Evolutionary conservation across 2,113 vertebrate species (phyloP), one percentile per base, ranked within the genome.

Genomic region (Cheilinus undulatus): DNA sequence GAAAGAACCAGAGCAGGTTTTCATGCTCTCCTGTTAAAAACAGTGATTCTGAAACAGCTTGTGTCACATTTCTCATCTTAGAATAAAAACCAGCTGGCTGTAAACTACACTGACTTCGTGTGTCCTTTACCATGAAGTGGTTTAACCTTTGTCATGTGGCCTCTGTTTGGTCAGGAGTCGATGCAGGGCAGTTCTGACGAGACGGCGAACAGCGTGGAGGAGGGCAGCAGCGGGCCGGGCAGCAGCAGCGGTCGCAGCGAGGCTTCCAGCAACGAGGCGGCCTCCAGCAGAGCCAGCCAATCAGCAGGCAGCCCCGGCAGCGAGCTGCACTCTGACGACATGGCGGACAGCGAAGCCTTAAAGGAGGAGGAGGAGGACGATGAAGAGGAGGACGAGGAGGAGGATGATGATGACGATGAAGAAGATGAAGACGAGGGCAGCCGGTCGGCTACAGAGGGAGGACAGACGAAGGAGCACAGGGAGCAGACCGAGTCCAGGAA

Each of bases 171-270:
- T 8, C 65, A 99, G 98, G 98, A 99, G 86, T 99, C 98, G 34
- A 96, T 99, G 96, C 98, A 99, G 88, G 98, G 97, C 85, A 99
- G 98, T 92, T 99, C 98, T 0, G 98, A 99, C 12, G 98, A 99
- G 91, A 99, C 98, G 27, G 97, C 96, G 11, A 99, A 99, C 89
- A 99, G 98, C 12, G 97, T 96, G n/a, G 98, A 99, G 90, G 98
- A 99, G 73, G 97, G 96, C 86, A 99, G 97, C 87, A 99, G 97
- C 5, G 96, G 97, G n/a, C 96, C 97, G 19, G 97, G 97, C 24
- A 98, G 97, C 86, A 99, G 96, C 90, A 98, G 97, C 38, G 97
- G 97, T 0, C 96, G 93, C 75, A 99, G 97, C 28, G 97, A 99
- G 27, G 97, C 96, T 43, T 98, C 97, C 80, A 99, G 97, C 87